These are phyloP conservation scores for Furcula furcula DNA, from an alignment of 2,888 invertebrate genomes.

Conservation along the genomic window DNA sequence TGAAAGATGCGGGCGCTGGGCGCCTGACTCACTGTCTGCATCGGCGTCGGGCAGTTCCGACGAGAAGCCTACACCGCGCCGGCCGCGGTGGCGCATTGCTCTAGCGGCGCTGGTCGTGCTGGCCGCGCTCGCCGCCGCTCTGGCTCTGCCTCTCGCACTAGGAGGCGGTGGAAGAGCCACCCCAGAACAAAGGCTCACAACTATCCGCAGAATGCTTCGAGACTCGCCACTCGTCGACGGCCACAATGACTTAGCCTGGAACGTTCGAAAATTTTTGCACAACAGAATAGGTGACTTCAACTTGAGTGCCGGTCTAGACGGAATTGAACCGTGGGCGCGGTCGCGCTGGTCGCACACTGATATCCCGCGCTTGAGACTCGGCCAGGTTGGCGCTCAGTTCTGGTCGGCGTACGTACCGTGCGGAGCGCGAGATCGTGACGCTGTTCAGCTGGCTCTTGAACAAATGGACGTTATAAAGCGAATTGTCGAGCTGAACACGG, in stretches of 20 bases:
- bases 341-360: conserved; percentile 97
- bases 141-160: conserved; percentile 80
- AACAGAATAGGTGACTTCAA: conserved; percentile 88
- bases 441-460: conserved; percentile 91
- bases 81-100: conserved; percentile 80
- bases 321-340: conserved; percentile 90
- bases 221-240: conserved; percentile 89
- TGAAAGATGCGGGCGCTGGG: conserved; percentile 78
- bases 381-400: conserved; percentile 94
- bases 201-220: conserved; percentile 84
- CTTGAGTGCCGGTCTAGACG: conserved; percentile 84
- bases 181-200: conserved; percentile 84
- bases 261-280: conserved; percentile 92
- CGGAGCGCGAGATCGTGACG: conserved; percentile 90
- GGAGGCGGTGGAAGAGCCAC: conserved; percentile 73
- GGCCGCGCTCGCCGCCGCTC: conserved; percentile 81
- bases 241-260: conserved; percentile 95
- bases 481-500: conserved; percentile 86
- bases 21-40: conserved; percentile 72
- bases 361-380: conserved; percentile 90
- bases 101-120: conserved; percentile 82
- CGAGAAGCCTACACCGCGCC: conserved; percentile 75
- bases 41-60: conserved; percentile 77
- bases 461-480: conserved; percentile 93
- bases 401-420: conserved; percentile 95